Conservation (phyloP, 2,797 vertebrate species). For the Lacerta agilis region DNA sequence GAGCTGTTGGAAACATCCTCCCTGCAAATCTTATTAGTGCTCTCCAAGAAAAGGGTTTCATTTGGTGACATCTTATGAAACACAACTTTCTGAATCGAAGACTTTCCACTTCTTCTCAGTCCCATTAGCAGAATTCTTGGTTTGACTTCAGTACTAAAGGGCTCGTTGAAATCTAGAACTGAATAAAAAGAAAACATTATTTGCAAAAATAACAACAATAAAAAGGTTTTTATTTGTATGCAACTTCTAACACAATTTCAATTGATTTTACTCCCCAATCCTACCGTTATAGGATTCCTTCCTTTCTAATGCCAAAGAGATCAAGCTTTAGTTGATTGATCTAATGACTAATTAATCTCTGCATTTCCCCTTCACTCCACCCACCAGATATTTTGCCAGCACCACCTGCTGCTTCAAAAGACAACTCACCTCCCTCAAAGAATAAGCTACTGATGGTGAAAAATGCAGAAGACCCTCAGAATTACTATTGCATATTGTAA, state of each 20-base stretch:
- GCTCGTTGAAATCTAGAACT: slow-evolving; percentile 88
- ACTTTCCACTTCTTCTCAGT: slow-evolving; percentile 92
- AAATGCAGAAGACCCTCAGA: background rate
- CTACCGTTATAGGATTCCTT: background rate
- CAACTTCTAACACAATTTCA: slow-evolving; percentile 7
- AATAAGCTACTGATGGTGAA: background rate
- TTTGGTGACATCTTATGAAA: slow-evolving; percentile 94
- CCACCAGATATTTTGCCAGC: slow-evolving; percentile 43
- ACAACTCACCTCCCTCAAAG: background rate
- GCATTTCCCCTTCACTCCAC: too few species aligned
- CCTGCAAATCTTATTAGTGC: slow-evolving; percentile 91
- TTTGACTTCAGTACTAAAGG: slow-evolving; percentile 90
- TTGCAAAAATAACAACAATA: background rate
- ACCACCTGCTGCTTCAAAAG: slow-evolving; percentile 58
- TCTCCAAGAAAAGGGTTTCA: slow-evolving; percentile 91
- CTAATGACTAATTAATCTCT: background rate
- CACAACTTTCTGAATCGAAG: slow-evolving; percentile 96
- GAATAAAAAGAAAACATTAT: slow-evolving; percentile 70
- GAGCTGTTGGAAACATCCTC: slow-evolving; percentile 92
- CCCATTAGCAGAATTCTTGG: slow-evolving; percentile 95
- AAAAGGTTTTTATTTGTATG: background rate
- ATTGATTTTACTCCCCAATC: slow-evolving; percentile 11
- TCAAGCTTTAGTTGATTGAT: background rate
- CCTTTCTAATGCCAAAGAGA: background rate
- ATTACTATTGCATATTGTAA: background rate